Evolutionary conservation across 2,113 vertebrate genomes (phyloP).

Genomic region (Naja naja): DNA sequence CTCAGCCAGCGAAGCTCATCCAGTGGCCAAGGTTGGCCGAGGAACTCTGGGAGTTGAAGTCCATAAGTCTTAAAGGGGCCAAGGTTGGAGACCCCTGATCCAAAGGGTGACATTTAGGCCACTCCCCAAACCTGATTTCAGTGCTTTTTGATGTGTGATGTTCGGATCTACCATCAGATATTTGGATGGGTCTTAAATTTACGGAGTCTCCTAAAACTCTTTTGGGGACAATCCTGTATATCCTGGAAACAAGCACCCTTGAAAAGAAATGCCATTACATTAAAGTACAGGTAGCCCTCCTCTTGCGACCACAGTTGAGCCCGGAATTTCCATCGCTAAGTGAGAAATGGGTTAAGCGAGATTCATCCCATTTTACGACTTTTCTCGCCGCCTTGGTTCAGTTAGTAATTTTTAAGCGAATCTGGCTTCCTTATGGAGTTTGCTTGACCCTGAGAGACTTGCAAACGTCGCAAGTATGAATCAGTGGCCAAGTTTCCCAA

Average conservation of each 20-base stretch:
- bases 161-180: neutral
- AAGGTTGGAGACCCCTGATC: neutral
- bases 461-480: neutral
- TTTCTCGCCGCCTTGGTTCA: neutral
- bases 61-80: too few relatives aligned
- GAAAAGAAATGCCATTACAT: neutral
- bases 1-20: too few relatives aligned
- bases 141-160: slow-evolving; percentile 9
- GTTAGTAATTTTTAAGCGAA: neutral
- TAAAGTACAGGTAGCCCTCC: neutral
- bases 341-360: neutral
- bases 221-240: neutral
- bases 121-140: slow-evolving; percentile 42
- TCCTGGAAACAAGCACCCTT: neutral
- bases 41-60: too few relatives aligned
- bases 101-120: slow-evolving; percentile 42
- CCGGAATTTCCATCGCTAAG: neutral
- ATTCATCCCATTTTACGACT: neutral
- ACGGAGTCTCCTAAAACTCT: neutral
- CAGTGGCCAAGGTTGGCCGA: too few relatives aligned
- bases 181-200: neutral
- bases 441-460: neutral
- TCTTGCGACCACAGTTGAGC: neutral
- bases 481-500: neutral
- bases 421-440: neutral